phyloP scores from a whole-genome alignment of 1,140 invertebrate species.

The Papilio aristodemus region DNA sequence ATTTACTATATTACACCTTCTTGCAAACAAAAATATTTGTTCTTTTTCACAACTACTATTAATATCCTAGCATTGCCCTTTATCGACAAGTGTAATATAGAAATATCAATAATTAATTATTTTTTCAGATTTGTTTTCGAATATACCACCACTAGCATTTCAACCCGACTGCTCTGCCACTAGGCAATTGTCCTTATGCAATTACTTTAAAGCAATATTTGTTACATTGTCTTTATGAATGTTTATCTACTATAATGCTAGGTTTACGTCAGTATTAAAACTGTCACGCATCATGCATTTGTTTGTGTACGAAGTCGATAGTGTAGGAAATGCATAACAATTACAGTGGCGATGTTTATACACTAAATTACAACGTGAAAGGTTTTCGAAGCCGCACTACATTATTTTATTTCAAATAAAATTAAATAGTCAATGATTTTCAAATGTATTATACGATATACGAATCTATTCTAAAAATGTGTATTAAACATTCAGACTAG shows the following conservation, averaged over 20 bases:
- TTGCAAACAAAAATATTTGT: too few relatives aligned
- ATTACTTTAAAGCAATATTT: neutral
- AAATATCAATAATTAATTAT: too few relatives aligned
- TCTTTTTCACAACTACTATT: too few relatives aligned
- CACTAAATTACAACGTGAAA: slow-evolving; percentile 10
- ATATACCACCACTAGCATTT: too few relatives aligned
- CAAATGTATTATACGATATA: too few relatives aligned
- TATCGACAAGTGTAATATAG: too few relatives aligned
- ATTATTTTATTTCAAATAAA: slow-evolving; percentile 5
- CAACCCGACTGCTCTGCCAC: neutral
- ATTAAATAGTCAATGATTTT: neutral
- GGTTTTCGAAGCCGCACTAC: neutral
- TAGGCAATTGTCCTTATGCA: neutral
- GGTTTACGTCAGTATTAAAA: slow-evolving; percentile 12
- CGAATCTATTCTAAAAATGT: too few relatives aligned
- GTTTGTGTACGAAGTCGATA: slow-evolving; percentile 4
- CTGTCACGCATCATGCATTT: slow-evolving; percentile 12
- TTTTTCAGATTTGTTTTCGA: too few relatives aligned
- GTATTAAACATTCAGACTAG: too few relatives aligned
- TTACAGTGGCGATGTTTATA: slow-evolving; percentile 4
- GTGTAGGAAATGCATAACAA: slow-evolving; percentile 18
- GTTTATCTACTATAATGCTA: slow-evolving; percentile 11
- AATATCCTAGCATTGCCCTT: too few relatives aligned
- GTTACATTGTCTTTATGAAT: neutral
- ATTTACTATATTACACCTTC: too few relatives aligned